Conservation (phyloP, 2,113 vertebrate species). For the Fregata magnificens region DNA sequence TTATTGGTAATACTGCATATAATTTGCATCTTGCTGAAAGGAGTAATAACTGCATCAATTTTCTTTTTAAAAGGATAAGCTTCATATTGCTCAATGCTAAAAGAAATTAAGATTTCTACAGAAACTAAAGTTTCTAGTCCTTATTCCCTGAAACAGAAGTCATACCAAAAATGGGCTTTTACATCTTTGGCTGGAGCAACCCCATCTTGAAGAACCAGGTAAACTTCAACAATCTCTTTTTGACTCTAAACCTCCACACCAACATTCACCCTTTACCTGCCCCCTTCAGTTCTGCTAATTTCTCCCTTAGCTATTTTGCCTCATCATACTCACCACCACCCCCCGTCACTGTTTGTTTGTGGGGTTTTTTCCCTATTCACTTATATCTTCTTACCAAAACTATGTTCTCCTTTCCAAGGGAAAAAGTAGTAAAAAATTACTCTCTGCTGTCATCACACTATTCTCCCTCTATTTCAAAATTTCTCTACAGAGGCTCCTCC, state of each 20-base stretch:
- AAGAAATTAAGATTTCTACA: not conserved
- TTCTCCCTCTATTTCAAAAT: not conserved
- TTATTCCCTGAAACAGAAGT: not conserved
- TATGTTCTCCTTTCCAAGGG: not conserved
- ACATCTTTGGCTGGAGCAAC: not conserved
- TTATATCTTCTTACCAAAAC: not conserved
- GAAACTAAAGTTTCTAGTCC: not conserved
- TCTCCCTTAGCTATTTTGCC: not conserved
- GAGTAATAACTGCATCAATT: not conserved
- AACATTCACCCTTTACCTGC: not conserved
- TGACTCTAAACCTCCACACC: not conserved
- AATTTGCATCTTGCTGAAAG: constrained; percentile 46
- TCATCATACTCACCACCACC: not conserved
- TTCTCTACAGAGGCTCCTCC: not conserved
- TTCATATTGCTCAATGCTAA: not conserved
- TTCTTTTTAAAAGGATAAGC: not conserved
- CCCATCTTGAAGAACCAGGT: not conserved
- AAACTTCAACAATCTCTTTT: not conserved
- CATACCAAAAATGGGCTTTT: not conserved
- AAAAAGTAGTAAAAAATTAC: not conserved
- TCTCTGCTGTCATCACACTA: not conserved
- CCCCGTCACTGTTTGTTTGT: not conserved
- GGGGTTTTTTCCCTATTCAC: not conserved
- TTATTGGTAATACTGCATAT: not conserved
- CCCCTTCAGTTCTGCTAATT: not conserved